phyloP scores from a whole-genome alignment of 2,888 invertebrate species.

The Cataglyphis rosenhaueri region DNA sequence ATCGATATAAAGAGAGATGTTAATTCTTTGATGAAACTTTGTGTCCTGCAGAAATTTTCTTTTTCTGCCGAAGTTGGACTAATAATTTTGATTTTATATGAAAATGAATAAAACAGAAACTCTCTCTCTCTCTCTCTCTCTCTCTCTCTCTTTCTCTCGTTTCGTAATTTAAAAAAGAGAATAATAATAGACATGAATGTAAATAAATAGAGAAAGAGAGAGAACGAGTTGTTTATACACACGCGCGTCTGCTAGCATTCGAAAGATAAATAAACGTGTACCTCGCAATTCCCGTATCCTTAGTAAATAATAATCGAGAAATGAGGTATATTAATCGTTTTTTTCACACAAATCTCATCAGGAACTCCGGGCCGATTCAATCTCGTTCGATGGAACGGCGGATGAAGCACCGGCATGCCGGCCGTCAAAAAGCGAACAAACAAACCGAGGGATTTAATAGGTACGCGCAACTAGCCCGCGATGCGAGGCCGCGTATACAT shows the following conservation, averaged over 20 bases:
- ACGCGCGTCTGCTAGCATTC: not conserved
- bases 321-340: conserved; percentile 45
- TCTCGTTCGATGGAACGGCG: conserved; percentile 37
- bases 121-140: not conserved
- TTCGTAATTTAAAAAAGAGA: not conserved
- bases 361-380: conserved; percentile 35
- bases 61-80: not conserved
- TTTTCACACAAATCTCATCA: conserved; percentile 40
- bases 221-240: not conserved
- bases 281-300: conserved; percentile 31
- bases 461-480: conserved; percentile 58
- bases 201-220: not conserved
- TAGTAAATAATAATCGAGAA: conserved; percentile 33
- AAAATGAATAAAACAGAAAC: not conserved
- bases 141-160: not conserved
- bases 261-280: not conserved
- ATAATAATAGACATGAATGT: not conserved
- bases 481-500: conserved; percentile 56
- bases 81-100: not conserved
- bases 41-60: not conserved
- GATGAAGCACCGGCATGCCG: conserved; percentile 18
- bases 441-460: conserved; percentile 62
- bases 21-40: not conserved
- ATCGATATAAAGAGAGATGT: not conserved
- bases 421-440: conserved; percentile 40